Base-by-base conservation (phyloP, 2,888 invertebrate genomes). In the Limnephilus lunatus region DNA sequence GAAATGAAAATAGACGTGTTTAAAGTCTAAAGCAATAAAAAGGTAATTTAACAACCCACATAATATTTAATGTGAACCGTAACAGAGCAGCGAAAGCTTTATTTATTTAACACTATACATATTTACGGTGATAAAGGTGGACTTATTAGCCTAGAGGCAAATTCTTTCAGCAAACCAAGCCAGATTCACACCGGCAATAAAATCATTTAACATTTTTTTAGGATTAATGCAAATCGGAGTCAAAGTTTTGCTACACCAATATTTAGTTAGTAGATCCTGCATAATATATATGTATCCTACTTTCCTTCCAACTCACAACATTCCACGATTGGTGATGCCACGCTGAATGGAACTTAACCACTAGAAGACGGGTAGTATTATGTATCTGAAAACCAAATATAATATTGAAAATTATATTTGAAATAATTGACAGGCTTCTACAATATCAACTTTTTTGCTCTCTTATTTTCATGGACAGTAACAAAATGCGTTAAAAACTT, bases 161-260 rank as follows among this genome's bases (percentile, higher is more conserved):
- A 68, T 68, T 25, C 68, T 53, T 53, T 15, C 53, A 53, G 19
- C 19, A 15, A 19, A 53, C 53, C 53, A 53, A 53, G 15, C 19
- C 53, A 53, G 53, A 53, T 53, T 53, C 19, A 68, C 68, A 68
- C 19, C 2, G 25, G 68, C 25, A 68, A 68, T 68, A 68, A 68
- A 68, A 68, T 0, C 4, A 25, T 68, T 4, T 19, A 25, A 5
- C 68, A 25, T 25, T 25, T 68, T 25, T 68, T 68, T 25, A 68
- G 0, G 68, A 25, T 4, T 68, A 68, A 53, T 53, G 19, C 19
- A 5, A 53, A 53, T 25, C 25, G 19, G 68, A 25, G 25, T 25
- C 68, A 19, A 53, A 19, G 15, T 30, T 14, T 85, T 44, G 32
- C 95, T 95, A 39, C 94, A 95, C 12, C 39, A 39, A 39, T 35